Evolutionary conservation across 2,113 vertebrate species (phyloP), one percentile per base, ranked within the genome.

Genomic region (Notothenia coriiceps): DNA sequence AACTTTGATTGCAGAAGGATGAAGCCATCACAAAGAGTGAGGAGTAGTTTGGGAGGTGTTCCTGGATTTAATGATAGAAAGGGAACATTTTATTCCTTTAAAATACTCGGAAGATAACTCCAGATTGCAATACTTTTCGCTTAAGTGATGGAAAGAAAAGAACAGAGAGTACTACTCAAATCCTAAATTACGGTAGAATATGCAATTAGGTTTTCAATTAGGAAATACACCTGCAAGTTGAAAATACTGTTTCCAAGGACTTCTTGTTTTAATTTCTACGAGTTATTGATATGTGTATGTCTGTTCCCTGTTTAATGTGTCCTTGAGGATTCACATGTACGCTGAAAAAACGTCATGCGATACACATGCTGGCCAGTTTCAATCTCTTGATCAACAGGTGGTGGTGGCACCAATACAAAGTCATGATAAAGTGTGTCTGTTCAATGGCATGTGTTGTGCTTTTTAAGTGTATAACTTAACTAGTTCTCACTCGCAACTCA

Each of bases 1-100:
- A 22, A 40, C 49, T 60, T 46, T 46, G 85, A 87, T 57, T 71
- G 20, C 59, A 77, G 75, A 80, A 69, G 29, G 68, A 86, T 73
- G 29, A 47, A 70, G 65, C 74, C 55, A 69, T 86, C 29, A 49
- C 43, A 40, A n/a, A 20, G 56, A 77, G 9, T 40, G 54, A 73
- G 51, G 55, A 22, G 65, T 25, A 77, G 25, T 66, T 47, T 0
- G 14, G 29, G n/a, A 61, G 71, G 40, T 35, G 52, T 67, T 46
- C 25, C 55, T 63, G 18, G 50, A 51, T 68, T 75, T 54, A 73
- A 56, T 82, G 44, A 74, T 57, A 20, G 15, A 70, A 82, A 85
- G 52, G 40, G 22, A 82, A 70, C 13, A 29, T 22, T 29, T 69
- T 64, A 69, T 71, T 35, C 4, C 25, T 55, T 61, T 5, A 83